Percentiles rank a stretch among this genome's conserved stretches.
Conservation (phyloP, 2,113 vertebrate species). For the Ceyx melanurus region DNA sequence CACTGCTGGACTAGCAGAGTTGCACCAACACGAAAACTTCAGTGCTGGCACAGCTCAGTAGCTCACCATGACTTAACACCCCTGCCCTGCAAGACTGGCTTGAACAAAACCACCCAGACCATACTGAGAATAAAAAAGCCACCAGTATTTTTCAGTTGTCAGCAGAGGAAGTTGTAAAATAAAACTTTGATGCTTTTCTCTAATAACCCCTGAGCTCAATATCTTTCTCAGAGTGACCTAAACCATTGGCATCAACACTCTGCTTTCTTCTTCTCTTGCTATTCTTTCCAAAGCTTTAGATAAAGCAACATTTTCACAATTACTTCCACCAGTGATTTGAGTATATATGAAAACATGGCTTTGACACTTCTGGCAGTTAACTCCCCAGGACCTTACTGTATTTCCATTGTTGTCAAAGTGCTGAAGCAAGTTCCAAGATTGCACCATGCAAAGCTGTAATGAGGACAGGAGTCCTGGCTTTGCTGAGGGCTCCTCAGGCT, state of each 20-base stretch:
- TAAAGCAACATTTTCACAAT: neutral
- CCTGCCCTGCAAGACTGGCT: neutral
- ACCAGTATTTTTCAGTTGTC: neutral
- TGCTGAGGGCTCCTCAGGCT: neutral
- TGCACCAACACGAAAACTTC: fast-evolving
- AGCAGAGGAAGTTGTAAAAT: neutral
- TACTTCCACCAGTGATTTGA: neutral
- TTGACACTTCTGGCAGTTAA: neutral
- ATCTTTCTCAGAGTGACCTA: neutral
- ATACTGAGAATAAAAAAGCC: neutral
- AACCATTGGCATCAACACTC: neutral
- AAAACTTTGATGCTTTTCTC: neutral
- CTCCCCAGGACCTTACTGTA: neutral
- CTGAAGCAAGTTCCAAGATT: neutral
- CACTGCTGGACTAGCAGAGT: neutral
- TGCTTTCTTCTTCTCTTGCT: neutral
- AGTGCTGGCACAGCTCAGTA: fast-evolving
- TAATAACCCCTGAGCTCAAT: neutral
- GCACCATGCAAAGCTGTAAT: neutral
- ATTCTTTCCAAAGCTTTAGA: neutral
- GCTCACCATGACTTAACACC: neutral
- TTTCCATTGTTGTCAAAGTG: neutral
- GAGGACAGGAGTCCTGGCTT: neutral
- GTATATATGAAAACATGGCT: neutral
- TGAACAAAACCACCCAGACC: neutral